Conservation (phyloP, 35 echinoderm and acorn worm species). For the Acanthaster planci region DNA sequence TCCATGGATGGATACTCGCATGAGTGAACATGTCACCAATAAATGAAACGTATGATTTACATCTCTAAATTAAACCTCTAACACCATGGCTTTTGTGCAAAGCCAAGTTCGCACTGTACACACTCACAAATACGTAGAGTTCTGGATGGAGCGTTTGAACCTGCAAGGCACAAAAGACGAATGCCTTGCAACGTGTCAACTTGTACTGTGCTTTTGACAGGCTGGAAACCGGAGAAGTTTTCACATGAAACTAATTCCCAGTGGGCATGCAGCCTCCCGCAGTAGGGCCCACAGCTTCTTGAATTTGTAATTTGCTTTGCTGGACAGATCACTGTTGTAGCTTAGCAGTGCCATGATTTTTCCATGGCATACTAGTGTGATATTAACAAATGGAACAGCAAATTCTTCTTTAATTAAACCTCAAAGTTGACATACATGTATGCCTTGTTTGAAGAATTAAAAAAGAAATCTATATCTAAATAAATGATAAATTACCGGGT, state of each 20-base stretch:
- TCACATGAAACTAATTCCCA: conserved; percentile 3
- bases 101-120: neutral
- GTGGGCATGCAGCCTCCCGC: neutral
- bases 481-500: too few relatives aligned
- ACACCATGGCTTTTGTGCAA: too few relatives aligned
- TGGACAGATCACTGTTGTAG: neutral
- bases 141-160: neutral
- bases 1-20: too few relatives aligned
- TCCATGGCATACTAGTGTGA: too few relatives aligned
- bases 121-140: neutral
- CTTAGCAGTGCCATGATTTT: neutral
- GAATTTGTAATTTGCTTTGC: neutral
- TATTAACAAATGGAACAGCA: too few relatives aligned
- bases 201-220: neutral
- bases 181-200: neutral
- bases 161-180: neutral
- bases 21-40: neutral
- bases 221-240: neutral
- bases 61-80: neutral
- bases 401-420: too few relatives aligned
- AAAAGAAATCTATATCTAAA: too few relatives aligned
- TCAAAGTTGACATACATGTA: too few relatives aligned
- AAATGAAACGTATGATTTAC: conserved; percentile 19
- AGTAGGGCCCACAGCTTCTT: neutral
- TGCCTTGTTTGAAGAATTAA: too few relatives aligned